Base-by-base conservation (phyloP, 1,140 invertebrate genomes). In the Brachionus angularis region DNA sequence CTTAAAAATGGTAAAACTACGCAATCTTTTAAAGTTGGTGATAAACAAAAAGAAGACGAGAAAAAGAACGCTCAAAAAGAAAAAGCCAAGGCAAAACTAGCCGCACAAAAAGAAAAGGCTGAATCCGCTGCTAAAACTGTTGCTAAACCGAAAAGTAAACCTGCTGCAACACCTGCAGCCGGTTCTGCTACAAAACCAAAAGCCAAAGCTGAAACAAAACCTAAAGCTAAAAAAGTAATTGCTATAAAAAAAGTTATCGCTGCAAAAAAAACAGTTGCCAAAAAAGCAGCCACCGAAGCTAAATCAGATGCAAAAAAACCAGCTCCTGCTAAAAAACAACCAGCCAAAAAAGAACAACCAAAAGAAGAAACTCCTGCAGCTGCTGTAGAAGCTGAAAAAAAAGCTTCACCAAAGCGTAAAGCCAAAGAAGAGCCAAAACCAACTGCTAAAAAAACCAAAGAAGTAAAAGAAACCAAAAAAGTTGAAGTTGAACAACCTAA, bases 41-140 rank as follows among this genome's bases (percentile, higher is more conserved):
- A 67, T 12, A 67, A 49, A 42, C 62, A 67, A 33, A 67, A 67
- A 34, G 7, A 67, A 47, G 47, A 67, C 5, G 62, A 67, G n/a
- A 67, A 67, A 8, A 46, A 8, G n/a, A 50, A 67, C 18, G 27
- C 31, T 23, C 44, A 67, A 33, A 34, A 34, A 42, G 44, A 64
- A 18, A 44, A 46, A 12, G 39, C 10, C 1, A 50, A 50, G 16
- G 47, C 47, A 3, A 50, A 50, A 29, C 10, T n/a, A 50, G 47
- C 10, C 2, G 1, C 12, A 50, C 47, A 29, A 23, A 50, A 12
- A 10, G 10, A 2, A 29, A 18, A 10, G 1, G 47, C 47, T 42
- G 16, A 42, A 42, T 10, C 39, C 39, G 39, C 39, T 16, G 39
- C 39, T 16, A 42, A 42, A 16, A 16, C 39, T n/a, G n/a, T n/a